Evolutionary conservation across 2,888 invertebrate species (phyloP), one percentile per base, ranked within the genome.

Genomic region (Gerosis bhagava): DNA sequence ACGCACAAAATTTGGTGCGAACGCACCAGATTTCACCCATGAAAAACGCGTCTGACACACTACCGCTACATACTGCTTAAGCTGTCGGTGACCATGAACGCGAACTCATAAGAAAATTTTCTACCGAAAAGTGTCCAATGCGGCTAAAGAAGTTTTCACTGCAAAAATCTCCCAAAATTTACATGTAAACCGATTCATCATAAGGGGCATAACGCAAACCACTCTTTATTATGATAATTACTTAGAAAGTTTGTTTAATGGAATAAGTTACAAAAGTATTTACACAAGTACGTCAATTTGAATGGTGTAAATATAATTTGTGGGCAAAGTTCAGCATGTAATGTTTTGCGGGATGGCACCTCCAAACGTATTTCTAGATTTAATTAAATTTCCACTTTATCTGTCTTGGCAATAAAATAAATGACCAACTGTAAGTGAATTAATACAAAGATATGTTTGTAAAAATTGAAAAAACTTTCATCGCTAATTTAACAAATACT

Each of bases 221-320:
- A 74, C 64, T 73, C 70, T 70, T 70, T 78, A 74, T 79, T 79
- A 77, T 79, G 76, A 71, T 78, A 81, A 83, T 83, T 75, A 74
- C 73, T 77, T 73, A 70, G 62, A 65, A 70, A 79, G 75, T 80
- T 80, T 71, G 73, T 76, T 72, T 81, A 82, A 84, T 81, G 80
- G 82, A 77, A 67, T 73, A 67, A 82, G 77, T 83, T 83, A 63
- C 70, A 72, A 73, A 81, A 82, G 79, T 81, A 81, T 82, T 78
- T 77, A 28, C 73, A 71, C 76, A 77, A 70, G 65, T 73, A 72
- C 72, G 76, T 76, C 76, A 79, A 83, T 83, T 77, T 75, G 74
- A 82, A 80, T 79, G 78, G 78, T 79, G 82, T 78, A 83, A 81
- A 84, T 75, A 74, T 81, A 79, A 83, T 83, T 84, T 84, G 83